Evolutionary conservation across 2,888 invertebrate species (phyloP).

Genomic region (Choristoneura rosaceana): DNA sequence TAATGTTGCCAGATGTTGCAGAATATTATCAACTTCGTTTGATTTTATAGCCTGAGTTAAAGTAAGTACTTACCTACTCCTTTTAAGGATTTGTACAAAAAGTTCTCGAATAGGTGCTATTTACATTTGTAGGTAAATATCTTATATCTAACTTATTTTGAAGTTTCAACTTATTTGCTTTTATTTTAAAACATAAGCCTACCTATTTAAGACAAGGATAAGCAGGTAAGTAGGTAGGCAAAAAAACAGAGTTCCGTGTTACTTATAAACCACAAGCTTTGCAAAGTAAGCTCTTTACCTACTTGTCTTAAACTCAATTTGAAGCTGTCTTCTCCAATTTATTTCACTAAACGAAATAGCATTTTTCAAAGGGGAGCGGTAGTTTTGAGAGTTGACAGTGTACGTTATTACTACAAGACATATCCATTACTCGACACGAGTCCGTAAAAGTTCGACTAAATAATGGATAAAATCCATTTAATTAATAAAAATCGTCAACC

Average conservation of each 20-base stretch:
- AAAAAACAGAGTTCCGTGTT: neutral
- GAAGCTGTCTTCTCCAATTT: constrained; percentile 56
- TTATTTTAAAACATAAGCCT: neutral
- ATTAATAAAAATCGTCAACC: constrained; percentile 14
- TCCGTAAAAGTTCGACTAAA: constrained; percentile 25
- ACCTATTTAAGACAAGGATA: no score
- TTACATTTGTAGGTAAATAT: no score
- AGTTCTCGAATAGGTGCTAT: no score
- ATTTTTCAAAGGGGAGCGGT: constrained; percentile 58
- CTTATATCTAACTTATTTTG: neutral
- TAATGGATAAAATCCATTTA: constrained; percentile 28
- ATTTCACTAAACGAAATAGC: constrained; percentile 57
- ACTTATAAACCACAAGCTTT: constrained; percentile 11
- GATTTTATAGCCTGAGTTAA: neutral
- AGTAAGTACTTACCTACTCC: no score
- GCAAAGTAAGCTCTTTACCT: constrained; percentile 32
- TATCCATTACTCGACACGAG: constrained; percentile 58
- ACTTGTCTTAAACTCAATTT: constrained; percentile 44
- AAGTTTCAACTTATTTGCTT: no score
- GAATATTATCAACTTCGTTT: constrained; percentile 7
- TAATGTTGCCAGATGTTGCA: constrained; percentile 11
- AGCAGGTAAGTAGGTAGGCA: neutral
- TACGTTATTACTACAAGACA: constrained; percentile 63
- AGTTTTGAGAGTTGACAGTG: constrained; percentile 60
- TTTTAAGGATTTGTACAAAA: no score